Conservation (phyloP, 2,888 invertebrate species). For the Sturmia bella region DNA sequence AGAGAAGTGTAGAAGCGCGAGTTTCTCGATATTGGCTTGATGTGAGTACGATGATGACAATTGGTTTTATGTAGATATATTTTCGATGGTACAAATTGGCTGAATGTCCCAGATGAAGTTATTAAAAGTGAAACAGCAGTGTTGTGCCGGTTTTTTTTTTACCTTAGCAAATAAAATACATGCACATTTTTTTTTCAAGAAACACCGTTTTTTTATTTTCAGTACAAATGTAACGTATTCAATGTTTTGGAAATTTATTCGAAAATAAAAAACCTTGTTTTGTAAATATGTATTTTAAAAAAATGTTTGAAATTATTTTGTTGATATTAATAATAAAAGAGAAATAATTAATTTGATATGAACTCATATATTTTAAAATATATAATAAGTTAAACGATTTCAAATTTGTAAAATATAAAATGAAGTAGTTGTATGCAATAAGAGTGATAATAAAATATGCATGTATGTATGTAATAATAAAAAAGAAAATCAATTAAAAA, state of each 20-base stretch:
- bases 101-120: too few relatives aligned
- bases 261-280: slow-evolving; percentile 59
- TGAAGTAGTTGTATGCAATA: slow-evolving; percentile 35
- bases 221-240: slow-evolving; percentile 19
- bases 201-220: not conserved
- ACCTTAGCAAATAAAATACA: too few relatives aligned
- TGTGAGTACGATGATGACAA: too few relatives aligned
- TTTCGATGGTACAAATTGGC: too few relatives aligned
- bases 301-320: slow-evolving; percentile 36
- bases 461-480: slow-evolving; percentile 46
- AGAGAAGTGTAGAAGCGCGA: too few relatives aligned
- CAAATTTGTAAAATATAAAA: slow-evolving; percentile 51
- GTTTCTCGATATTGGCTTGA: too few relatives aligned
- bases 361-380: slow-evolving; percentile 58
- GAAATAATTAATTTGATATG: slow-evolving; percentile 21
- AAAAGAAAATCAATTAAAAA: slow-evolving; percentile 34
- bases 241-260: slow-evolving; percentile 55
- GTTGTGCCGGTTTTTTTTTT: too few relatives aligned
- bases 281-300: slow-evolving; percentile 44
- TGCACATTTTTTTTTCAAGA: not conserved
- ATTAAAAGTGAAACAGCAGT: too few relatives aligned
- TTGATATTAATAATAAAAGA: slow-evolving; percentile 28
- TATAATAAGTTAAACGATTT: slow-evolving; percentile 58
- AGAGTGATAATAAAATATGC: slow-evolving; percentile 27
- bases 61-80: too few relatives aligned